Base-by-base conservation (phyloP, 2,888 invertebrate genomes). In the Papilio demoleus region DNA sequence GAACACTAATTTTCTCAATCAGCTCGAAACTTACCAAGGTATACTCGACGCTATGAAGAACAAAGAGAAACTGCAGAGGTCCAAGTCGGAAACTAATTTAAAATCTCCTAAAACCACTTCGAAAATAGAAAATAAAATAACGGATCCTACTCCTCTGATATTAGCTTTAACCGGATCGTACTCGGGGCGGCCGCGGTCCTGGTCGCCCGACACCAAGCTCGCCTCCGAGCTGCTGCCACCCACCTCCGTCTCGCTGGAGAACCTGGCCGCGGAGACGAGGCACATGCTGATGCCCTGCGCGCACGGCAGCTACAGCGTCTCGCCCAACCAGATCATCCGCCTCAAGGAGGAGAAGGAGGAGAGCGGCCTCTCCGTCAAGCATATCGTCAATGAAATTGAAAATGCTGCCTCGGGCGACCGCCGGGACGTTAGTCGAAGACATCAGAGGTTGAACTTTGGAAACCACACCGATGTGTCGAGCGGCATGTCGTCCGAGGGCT, bases 41-140 rank as follows among this genome's bases (percentile, higher is more conserved):
- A 99, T 99, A 81, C 93, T 99, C 76, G 97, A 97, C 83, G 99
- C 99, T 14, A 98, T 98, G 96, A 97, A 98, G 87, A 98, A 98
- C 83, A 96, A 97, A 79, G 97, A 98, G 83, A 97, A 96, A 86
- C 90, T 98, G 76, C 98, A 97, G 90, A 94, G 98, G 74, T 97
- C 98, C 68, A 98, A 98, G 91, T 98, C 98, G 70, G 98, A 98
- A 88, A 98, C 97, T 60, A 97, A 97, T 88, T 87, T 97, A 67
- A 97, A 97, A 86, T 94, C 95, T 60, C 95, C 95, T 3, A 95
- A 94, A 77, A 84, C 88, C 71, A 87, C 89, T 71, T 88, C 86
- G 1, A 94, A 94, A 82, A 80, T 78, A 19, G 94, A 94, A 81
- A 95, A 93, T 73, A 92, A 94, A 71, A 86, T 93, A 75, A 93